These are phyloP conservation scores for Heliconius hermathena DNA, from an alignment of 1,140 invertebrate genomes.

Conservation along the genomic window DNA sequence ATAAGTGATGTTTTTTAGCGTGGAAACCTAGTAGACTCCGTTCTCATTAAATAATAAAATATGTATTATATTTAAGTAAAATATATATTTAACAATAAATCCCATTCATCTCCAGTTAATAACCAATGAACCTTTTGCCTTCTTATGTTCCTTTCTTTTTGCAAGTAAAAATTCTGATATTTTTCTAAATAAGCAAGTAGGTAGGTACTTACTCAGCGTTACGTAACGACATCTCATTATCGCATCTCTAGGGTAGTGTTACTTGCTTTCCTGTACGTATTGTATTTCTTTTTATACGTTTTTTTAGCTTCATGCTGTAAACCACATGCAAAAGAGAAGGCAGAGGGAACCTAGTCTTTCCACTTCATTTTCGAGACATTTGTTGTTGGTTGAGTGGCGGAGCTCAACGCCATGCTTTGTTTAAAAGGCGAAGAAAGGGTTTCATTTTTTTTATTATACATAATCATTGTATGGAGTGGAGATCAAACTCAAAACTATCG, in stretches of 20 bases:
- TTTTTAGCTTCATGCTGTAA: not conserved
- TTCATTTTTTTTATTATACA: too few species aligned
- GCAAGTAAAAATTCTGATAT: not conserved
- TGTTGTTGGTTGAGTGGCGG: too few species aligned
- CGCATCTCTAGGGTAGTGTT: not conserved
- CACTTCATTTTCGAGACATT: too few species aligned
- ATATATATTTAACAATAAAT: not conserved
- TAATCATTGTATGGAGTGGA: too few species aligned
- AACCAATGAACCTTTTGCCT: not conserved
- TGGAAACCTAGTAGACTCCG: too few species aligned
- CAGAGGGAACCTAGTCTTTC: not conserved
- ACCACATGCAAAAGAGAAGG: not conserved
- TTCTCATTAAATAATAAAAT: too few species aligned
- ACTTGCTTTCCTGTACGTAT: not conserved
- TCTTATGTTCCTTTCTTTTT: not conserved
- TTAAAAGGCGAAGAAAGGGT: too few species aligned
- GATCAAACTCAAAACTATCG: too few species aligned
- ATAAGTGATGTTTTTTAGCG: too few species aligned
- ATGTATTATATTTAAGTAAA: too few species aligned
- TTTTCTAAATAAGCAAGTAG: slow-evolving; percentile 7
- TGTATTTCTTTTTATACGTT: not conserved
- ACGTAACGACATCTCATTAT: slow-evolving; percentile 20
- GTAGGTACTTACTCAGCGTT: not conserved
- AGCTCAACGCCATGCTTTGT: too few species aligned
- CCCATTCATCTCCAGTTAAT: not conserved